These are phyloP conservation scores for Mycteria americana DNA, from an alignment of 2,797 vertebrate genomes.

Conservation along the genomic window DNA sequence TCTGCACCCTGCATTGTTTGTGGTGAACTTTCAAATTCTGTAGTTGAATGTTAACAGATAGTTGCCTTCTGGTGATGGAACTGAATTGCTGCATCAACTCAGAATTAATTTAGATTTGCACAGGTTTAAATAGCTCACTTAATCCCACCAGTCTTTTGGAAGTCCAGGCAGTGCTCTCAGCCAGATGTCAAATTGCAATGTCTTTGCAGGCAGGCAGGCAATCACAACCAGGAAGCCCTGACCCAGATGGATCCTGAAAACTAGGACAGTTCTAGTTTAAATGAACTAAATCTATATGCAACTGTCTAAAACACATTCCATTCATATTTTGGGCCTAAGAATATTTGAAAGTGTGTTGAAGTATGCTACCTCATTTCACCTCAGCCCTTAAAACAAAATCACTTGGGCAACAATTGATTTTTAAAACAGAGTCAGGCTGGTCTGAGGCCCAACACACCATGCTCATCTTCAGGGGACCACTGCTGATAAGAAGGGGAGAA, in stretches of 20 bases:
- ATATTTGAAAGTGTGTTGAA: not conserved
- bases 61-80: not conserved
- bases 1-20: not conserved
- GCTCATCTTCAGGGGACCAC: not conserved
- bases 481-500: not conserved
- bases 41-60: not conserved
- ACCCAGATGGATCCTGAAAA: not conserved
- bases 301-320: not conserved
- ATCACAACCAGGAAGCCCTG: not conserved
- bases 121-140: not conserved
- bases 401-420: not conserved
- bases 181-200: not conserved
- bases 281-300: not conserved
- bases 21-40: not conserved
- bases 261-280: not conserved
- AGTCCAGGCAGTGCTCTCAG: not conserved
- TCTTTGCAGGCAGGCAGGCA: not conserved
- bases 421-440: not conserved
- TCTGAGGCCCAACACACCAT: fast-evolving
- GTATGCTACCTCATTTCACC: not conserved
- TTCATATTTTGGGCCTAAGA: not conserved
- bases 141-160: not conserved
- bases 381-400: not conserved
- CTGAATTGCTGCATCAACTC: not conserved
- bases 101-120: not conserved